phyloP scores from a whole-genome alignment of 2,888 invertebrate species.

The Norana najaformis region DNA sequence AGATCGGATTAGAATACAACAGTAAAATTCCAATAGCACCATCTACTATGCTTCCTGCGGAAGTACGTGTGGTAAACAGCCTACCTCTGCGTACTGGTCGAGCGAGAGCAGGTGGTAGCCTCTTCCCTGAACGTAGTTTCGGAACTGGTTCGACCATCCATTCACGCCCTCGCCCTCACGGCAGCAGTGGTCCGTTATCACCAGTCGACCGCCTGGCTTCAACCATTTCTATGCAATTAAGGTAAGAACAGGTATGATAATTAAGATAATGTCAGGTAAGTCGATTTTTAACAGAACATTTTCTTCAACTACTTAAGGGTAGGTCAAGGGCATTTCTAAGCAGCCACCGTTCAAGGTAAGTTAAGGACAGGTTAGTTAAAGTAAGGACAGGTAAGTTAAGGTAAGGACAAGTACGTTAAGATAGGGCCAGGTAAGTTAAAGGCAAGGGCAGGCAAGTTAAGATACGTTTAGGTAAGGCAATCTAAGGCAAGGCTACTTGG shows the following conservation, averaged over 20 bases:
- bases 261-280: not conserved
- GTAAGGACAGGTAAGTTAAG: too few species aligned
- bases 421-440: too few species aligned
- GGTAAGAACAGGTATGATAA: not conserved
- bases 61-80: not conserved
- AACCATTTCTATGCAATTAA: slow-evolving; percentile 62
- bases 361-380: too few species aligned
- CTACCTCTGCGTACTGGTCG: slow-evolving; percentile 61
- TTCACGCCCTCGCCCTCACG: slow-evolving; percentile 62
- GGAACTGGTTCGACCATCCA: slow-evolving; percentile 60
- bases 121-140: slow-evolving; percentile 65
- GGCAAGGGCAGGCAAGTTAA: too few species aligned
- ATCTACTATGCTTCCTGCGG: not conserved
- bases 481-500: too few species aligned
- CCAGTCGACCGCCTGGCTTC: slow-evolving; percentile 66
- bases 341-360: too few species aligned
- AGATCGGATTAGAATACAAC: too few species aligned
- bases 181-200: slow-evolving; percentile 67
- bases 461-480: too few species aligned
- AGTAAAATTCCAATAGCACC: not conserved
- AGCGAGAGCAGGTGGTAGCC: slow-evolving; percentile 65
- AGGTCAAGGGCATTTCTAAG: not conserved
- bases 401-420: too few species aligned
- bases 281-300: too few species aligned
- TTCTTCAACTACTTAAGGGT: not conserved